Evolutionary conservation across 2,797 vertebrate genomes (phyloP).

Genomic region (Octomys mimax): DNA sequence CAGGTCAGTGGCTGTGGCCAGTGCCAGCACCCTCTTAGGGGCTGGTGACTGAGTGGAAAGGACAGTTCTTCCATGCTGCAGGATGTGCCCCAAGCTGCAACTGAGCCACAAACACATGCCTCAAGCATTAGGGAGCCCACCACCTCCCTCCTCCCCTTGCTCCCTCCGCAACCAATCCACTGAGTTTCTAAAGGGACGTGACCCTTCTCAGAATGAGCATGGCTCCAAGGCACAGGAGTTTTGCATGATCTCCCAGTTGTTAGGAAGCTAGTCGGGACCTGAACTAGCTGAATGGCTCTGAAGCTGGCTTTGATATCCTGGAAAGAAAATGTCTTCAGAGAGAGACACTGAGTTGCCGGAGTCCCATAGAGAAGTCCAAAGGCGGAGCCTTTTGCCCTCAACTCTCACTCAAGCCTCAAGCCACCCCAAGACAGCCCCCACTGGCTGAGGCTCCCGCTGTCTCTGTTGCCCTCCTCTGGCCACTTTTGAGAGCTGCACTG

Average conservation of each 20-base stretch:
- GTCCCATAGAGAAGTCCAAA: background rate
- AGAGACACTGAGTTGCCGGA: background rate
- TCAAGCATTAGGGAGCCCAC: background rate
- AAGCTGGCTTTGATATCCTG: background rate
- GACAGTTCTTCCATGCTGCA: background rate
- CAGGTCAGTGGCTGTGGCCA: background rate
- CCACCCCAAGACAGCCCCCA: background rate
- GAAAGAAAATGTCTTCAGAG: background rate
- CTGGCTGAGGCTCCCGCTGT: background rate
- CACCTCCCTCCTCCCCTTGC: background rate
- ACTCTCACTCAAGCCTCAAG: background rate
- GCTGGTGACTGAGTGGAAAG: background rate
- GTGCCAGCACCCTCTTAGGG: background rate
- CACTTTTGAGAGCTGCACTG: background rate
- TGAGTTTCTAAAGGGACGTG: background rate
- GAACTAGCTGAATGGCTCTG: background rate
- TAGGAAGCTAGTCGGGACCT: background rate
- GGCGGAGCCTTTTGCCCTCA: background rate
- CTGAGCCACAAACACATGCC: background rate
- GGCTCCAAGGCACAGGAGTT: background rate
- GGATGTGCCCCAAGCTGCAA: background rate
- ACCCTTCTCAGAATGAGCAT: background rate
- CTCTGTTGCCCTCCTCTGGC: slow-evolving; percentile 71
- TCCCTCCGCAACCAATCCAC: background rate
- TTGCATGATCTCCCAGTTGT: background rate